Conservation (phyloP, 2,888 invertebrate genomes). For the Priocnemis perturbator region DNA sequence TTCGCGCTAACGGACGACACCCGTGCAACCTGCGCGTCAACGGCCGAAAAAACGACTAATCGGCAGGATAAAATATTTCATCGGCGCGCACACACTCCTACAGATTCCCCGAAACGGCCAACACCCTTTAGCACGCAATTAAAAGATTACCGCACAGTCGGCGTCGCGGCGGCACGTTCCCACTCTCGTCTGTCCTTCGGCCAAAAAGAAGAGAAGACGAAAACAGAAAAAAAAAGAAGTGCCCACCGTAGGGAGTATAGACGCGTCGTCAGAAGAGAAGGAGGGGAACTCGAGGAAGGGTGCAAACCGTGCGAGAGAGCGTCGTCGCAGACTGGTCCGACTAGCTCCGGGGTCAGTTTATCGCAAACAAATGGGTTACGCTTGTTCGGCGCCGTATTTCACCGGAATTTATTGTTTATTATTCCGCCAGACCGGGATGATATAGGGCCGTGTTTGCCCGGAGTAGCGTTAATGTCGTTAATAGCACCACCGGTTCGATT, state of each 20-base stretch:
- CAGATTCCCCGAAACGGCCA: background rate
- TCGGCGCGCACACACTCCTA: too few species aligned
- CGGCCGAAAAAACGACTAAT: too few species aligned
- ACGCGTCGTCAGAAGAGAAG: conserved; percentile 17
- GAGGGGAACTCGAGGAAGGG: conserved; percentile 32
- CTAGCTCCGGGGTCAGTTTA: conserved; percentile 73
- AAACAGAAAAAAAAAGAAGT: too few species aligned
- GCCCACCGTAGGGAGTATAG: conserved; percentile 12
- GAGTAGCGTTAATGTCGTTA: conserved; percentile 73
- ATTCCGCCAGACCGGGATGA: conserved; percentile 68
- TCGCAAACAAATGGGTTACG: conserved; percentile 74
- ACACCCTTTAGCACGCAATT: too few species aligned
- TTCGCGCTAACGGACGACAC: too few species aligned
- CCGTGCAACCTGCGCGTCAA: too few species aligned
- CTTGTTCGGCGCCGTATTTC: conserved; percentile 73
- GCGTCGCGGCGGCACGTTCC: conserved; percentile 4
- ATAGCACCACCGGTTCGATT: conserved; percentile 68
- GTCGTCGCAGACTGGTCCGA: conserved; percentile 67
- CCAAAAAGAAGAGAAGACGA: too few species aligned
- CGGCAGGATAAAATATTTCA: too few species aligned
- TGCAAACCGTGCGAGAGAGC: conserved; percentile 52
- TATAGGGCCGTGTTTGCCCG: conserved; percentile 71
- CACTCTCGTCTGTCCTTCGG: background rate
- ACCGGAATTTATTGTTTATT: conserved; percentile 74
- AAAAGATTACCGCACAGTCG: too few species aligned